Base-by-base conservation (phyloP, 2,113 vertebrate species). In the Prunella himalayana region DNA sequence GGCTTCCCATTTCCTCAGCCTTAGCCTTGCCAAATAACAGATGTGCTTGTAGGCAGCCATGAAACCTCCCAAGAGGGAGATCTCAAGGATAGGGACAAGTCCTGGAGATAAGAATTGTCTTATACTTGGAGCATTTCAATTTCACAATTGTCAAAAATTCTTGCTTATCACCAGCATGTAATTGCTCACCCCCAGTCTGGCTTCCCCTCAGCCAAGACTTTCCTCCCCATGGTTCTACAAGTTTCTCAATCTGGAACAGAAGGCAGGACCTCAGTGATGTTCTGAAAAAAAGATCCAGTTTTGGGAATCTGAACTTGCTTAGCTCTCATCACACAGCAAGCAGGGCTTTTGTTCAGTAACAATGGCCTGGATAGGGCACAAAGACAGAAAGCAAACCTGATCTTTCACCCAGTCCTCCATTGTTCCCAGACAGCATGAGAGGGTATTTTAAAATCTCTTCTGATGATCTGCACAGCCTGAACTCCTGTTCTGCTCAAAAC, bases 341-440 rank as follows among this genome's bases (percentile, higher is more conserved):
- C 20, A 39, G 12, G 33, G 35, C 2, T 90, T 91, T 86, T 96
- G 85, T 91, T 88, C 85, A 77, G 72, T 78, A 64, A 51, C 83
- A 88, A 56, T 24, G 41, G 79, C 68, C 93, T 53, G 57, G 72
- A 88, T 63, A 90, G 53, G 85, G 53, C 49, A 77, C 76, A 81
- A 86, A 94, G 78, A 57, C 41, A 69, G 64, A 94, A 94, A 81
- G 90, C 0, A 6, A 77, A 84, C 45, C 80, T 79, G 70, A 78
- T 92, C 93, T 83, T 88, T 37, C 82, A 73, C 68, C 37, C 71
- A 83, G n/a, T 64, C 31, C 68, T 64, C 35, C 61, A 96, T 95
- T 95, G 88, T 93, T 84, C 86, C 45, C 94, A 94, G 88, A n/a
- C 88, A 86, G 92, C 69, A 20, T 86, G 86, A 95, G 49, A 81